Percentiles rank a stretch among this genome's conserved stretches.
These are phyloP conservation scores for Conopomorpha cramerella DNA, from an alignment of 1,140 invertebrate genomes.

Conservation along the genomic window DNA sequence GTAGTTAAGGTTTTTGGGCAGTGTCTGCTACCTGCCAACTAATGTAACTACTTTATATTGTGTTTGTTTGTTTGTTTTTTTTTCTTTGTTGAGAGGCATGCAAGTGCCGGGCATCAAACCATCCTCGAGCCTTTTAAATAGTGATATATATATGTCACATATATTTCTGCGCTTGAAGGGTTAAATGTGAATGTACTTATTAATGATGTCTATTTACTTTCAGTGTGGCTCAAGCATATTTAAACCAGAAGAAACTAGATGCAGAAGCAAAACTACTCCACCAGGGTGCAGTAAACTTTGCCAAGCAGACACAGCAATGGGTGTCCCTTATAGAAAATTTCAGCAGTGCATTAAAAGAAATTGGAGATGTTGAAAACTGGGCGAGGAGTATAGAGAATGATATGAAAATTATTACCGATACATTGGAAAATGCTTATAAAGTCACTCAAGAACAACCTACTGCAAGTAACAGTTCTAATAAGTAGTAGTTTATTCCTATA, in stretches of 20 bases:
- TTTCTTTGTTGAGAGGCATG: too few species aligned
- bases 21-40: too few species aligned
- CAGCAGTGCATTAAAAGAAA: conserved; percentile 94
- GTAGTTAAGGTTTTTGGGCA: too few species aligned
- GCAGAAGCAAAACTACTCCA: conserved; percentile 97
- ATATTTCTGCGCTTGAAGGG: too few species aligned
- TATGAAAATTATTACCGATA: conserved; percentile 90
- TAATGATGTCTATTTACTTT: conserved; percentile 19
- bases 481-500: too few species aligned
- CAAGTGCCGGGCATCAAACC: too few species aligned
- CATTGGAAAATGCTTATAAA: conserved; percentile 95
- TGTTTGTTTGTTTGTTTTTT: too few species aligned
- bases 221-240: conserved; percentile 94
- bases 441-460: conserved; percentile 62
- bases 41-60: too few species aligned
- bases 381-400: conserved; percentile 95
- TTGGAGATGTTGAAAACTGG: conserved; percentile 99
- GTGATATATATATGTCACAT: too few species aligned
- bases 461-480: too few species aligned
- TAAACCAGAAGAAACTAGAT: conserved; percentile 97
- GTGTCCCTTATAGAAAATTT: conserved; percentile 92
- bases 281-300: conserved; percentile 90
- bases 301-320: conserved; percentile 97
- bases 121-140: too few species aligned
- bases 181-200: too few species aligned